Evolutionary conservation across 1,140 invertebrate genomes (phyloP), one percentile per base, ranked within the genome.

Genomic region (Drosophila mojavensis): DNA sequence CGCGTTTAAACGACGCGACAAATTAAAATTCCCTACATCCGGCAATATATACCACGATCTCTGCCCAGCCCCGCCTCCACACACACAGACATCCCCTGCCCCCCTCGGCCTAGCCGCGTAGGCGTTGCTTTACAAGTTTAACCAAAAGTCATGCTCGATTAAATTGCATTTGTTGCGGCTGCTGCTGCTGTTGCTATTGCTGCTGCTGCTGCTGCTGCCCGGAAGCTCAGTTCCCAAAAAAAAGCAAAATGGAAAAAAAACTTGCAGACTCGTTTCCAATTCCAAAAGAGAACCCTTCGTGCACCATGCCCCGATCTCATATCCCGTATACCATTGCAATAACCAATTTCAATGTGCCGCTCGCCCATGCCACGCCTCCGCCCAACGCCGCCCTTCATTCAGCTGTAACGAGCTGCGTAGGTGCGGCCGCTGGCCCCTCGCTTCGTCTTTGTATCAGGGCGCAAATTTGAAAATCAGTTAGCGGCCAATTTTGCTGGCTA

Each of bases 111-210:
- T 53, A 50, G 53, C 62, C 68, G 84, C 70, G 84, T 88, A 84
- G 85, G 84, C 84, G 84, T 86, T 88, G 84, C 84, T 89, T 78
- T 81, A 90, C 85, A 90, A 90, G 85, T 89, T 84, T 76, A 90
- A 90, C 78, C 80, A 86, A 83, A 90, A 91, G 82, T 91, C 88
- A 91, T 91, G 88, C 88, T 91, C 88, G 88, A 91, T 91, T 91
- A 91, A 91, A 90, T 91, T 90, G 88, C 81, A 59, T 81, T 91
- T 89, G 81, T 62, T 55, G 74, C 45, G 51, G 55, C 24, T 7
- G 54, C 6, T 56, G 66, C 11, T 15, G 47, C 43, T 36, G 62
- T 33, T 48, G 50, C 50, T 15, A 20, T 33, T 43, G 62, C 43
- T 48, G 48, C 48, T 48, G 50, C 50, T 15, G 20, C 20, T 43